phyloP scores from a whole-genome alignment of 2,888 invertebrate genomes.

The Chironomus riparius region DNA sequence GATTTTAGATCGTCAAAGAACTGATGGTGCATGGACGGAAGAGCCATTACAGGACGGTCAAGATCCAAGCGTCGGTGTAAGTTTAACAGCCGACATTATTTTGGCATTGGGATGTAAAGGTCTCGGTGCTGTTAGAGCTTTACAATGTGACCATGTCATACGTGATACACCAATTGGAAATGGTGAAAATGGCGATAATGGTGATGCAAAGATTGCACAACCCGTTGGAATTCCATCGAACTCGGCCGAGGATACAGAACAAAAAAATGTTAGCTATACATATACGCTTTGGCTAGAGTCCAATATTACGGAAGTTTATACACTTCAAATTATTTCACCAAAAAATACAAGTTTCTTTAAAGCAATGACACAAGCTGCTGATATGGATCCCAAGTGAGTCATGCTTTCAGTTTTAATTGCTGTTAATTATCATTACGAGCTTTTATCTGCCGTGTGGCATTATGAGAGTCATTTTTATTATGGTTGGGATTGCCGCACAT shows the following conservation, averaged over 20 bases:
- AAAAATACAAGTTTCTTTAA: conserved; percentile 59
- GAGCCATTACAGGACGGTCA: conserved; percentile 44
- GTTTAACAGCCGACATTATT: conserved; percentile 67
- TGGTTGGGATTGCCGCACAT: too few relatives aligned
- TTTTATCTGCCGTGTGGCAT: too few relatives aligned
- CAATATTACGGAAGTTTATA: conserved; percentile 72
- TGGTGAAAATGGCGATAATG: conserved; percentile 35
- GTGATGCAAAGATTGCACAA: conserved; percentile 41
- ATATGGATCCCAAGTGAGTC: conserved; percentile 54
- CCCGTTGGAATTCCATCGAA: conserved; percentile 41
- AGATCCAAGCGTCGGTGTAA: conserved; percentile 49
- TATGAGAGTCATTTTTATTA: background rate
- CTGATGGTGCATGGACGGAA: conserved; percentile 71
- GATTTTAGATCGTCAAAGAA: conserved; percentile 61
- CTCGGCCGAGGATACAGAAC: conserved; percentile 33
- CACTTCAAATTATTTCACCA: conserved; percentile 64
- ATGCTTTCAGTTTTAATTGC: conserved; percentile 31
- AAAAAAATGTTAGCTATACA: conserved; percentile 62
- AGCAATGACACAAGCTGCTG: conserved; percentile 77
- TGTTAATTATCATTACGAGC: too few relatives aligned
- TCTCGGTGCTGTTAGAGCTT: conserved; percentile 52
- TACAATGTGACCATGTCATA: conserved; percentile 43
- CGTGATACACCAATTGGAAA: conserved; percentile 40
- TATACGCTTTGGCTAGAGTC: conserved; percentile 86
- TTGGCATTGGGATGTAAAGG: conserved; percentile 68